Evolutionary conservation across 2,888 invertebrate species (phyloP).

Genomic region (Sphaeridia pumilis): DNA sequence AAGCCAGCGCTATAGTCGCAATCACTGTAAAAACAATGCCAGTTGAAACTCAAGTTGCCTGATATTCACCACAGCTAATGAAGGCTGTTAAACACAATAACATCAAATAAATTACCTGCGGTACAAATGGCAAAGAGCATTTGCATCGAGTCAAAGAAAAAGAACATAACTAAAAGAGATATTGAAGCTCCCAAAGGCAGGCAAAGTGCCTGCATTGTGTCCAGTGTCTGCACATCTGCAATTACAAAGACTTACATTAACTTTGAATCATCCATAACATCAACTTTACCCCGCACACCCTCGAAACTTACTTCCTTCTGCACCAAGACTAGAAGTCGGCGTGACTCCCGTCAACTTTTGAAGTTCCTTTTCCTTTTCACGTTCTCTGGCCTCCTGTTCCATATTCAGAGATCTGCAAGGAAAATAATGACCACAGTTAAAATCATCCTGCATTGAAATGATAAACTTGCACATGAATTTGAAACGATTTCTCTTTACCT

Average conservation of each 20-base stretch:
- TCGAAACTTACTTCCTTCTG: slow-evolving; percentile 38
- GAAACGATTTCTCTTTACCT: slow-evolving; percentile 40
- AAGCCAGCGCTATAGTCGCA: slow-evolving; percentile 91
- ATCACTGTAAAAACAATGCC: slow-evolving; percentile 54
- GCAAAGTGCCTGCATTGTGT: slow-evolving; percentile 94
- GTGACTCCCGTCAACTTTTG: slow-evolving; percentile 52
- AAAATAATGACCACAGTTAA: slow-evolving; percentile 14
- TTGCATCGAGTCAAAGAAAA: slow-evolving; percentile 98
- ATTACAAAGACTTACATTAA: background rate
- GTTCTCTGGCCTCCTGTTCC: slow-evolving; percentile 84
- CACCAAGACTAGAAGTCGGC: slow-evolving; percentile 44
- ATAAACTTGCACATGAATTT: slow-evolving; percentile 1
- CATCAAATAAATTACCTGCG: slow-evolving; percentile 61
- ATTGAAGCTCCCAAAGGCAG: slow-evolving; percentile 91
- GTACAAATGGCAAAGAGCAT: slow-evolving; percentile 91
- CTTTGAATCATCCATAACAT: background rate
- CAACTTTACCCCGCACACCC: too few relatives aligned
- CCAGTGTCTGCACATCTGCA: slow-evolving; percentile 74
- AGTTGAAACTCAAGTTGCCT: background rate
- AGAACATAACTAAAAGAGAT: slow-evolving; percentile 93
- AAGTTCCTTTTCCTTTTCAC: slow-evolving; percentile 61
- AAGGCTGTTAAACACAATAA: background rate
- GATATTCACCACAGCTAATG: background rate
- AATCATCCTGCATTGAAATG: background rate
- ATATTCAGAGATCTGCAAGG: slow-evolving; percentile 74